Evolutionary conservation across 2,888 invertebrate genomes (phyloP), one percentile per base, ranked within the genome.

Genomic region (Hirtodrosophila histrioides): DNA sequence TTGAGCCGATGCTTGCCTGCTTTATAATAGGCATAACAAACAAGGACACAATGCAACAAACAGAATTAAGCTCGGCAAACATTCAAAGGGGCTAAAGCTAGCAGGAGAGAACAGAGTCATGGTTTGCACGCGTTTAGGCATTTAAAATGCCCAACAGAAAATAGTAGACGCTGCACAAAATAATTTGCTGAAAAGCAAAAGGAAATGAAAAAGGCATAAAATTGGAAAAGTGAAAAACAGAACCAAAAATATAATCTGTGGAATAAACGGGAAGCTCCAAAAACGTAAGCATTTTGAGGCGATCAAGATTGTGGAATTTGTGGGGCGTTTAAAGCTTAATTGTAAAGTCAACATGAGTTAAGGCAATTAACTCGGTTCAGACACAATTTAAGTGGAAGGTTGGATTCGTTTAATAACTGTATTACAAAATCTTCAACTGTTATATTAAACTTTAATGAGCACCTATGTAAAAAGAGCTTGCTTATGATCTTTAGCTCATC

Each of bases 331-430:
- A 12, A 12, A 12, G 56, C 45, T 58, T 31, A 69, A 63, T 56
- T 69, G 51, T 51, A 55, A 64, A 70, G 57, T 64, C 53, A 29
- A 43, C 36, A 51, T 9, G n/a, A 46, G 27, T 66, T 48, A 48
- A 31, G 31, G 41, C 49, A 17, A 55, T 49, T 46, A 60, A 64
- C 44, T 45, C 10, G 24, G 27, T 37, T 45, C 29, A 44, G 17
- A 11, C 45, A 35, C 40, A 23, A 29, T 44, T 51, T 8, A 31
- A 8, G 7, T 8, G 7, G 7, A 31, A 31, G 6, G 7, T 8
- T 7, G 0, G 6, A 4, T 31, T 7, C 7, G 31, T 31, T 27
- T 27, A 5, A 27, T 0, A 5, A 5, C 27, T 31, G n/a, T 36
- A 27, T 27, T n/a, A n/a, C n/a, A n/a, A n/a, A n/a, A n/a, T n/a